phyloP scores from a whole-genome alignment of 2,888 invertebrate species.

The Stenodera caucasica region DNA sequence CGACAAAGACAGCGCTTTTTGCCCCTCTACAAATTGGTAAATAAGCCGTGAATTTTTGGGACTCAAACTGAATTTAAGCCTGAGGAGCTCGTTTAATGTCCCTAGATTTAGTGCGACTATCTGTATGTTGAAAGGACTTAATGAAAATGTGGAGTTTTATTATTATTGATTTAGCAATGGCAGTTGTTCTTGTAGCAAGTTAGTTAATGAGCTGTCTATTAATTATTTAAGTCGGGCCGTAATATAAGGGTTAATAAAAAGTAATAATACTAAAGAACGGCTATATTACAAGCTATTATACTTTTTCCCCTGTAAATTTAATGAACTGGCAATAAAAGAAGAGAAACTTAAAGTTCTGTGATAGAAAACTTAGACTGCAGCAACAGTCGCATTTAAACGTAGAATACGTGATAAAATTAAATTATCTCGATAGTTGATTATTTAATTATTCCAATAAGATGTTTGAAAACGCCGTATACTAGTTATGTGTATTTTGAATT shows the following conservation, averaged over 20 bases:
- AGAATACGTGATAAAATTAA: neutral
- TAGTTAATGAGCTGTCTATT: neutral
- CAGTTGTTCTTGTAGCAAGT: neutral
- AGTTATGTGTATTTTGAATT: too few relatives aligned
- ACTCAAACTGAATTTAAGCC: too few relatives aligned
- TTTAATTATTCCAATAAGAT: slow-evolving; percentile 6
- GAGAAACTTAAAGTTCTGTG: neutral
- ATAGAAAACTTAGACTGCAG: neutral
- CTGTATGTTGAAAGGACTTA: too few relatives aligned
- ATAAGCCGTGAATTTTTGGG: too few relatives aligned
- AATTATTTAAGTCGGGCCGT: neutral
- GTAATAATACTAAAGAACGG: neutral
- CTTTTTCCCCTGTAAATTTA: neutral
- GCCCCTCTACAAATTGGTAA: too few relatives aligned
- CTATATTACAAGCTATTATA: too few relatives aligned
- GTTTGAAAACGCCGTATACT: neutral
- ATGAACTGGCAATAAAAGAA: neutral
- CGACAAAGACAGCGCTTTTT: too few relatives aligned
- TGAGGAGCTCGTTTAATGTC: too few relatives aligned
- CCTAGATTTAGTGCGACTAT: too few relatives aligned
- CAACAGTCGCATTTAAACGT: too few relatives aligned
- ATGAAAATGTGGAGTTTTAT: neutral
- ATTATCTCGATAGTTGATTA: neutral
- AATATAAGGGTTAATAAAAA: neutral
- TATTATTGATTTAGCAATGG: neutral